Conservation (phyloP, 2,888 invertebrate genomes). For the Yponomeuta evonymella region DNA sequence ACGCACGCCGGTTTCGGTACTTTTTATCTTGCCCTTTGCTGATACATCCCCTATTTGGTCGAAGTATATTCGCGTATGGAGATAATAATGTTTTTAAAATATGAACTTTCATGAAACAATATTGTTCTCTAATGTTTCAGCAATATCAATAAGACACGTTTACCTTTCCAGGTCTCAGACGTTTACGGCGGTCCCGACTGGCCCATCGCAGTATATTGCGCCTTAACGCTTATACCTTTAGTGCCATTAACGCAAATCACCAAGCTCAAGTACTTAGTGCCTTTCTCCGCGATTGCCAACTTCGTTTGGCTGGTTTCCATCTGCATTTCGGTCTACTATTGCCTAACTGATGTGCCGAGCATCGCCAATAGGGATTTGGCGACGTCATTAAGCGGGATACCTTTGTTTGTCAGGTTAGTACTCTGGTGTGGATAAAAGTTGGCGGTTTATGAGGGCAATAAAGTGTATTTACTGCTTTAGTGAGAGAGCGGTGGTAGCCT, state of each 20-base stretch:
- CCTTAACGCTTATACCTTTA: conserved; percentile 80
- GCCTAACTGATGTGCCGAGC: conserved; percentile 76
- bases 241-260: conserved; percentile 84
- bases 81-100: too few relatives aligned
- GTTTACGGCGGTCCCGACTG: conserved; percentile 66
- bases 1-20: too few relatives aligned
- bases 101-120: too few relatives aligned
- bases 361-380: conserved; percentile 53
- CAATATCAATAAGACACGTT: too few relatives aligned
- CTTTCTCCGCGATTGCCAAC: conserved; percentile 93
- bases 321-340: conserved; percentile 87
- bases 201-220: conserved; percentile 79
- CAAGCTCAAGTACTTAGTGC: conserved; percentile 88
- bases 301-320: conserved; percentile 87
- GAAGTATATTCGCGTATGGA: too few relatives aligned
- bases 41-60: too few relatives aligned
- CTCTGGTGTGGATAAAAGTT: too few relatives aligned
- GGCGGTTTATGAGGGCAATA: too few relatives aligned
- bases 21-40: too few relatives aligned
- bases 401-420: conserved; percentile 86
- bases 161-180: conserved; percentile 69
- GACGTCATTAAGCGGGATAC: conserved; percentile 78
- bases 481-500: too few relatives aligned
- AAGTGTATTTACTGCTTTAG: too few relatives aligned
- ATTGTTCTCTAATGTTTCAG: too few relatives aligned